These are phyloP conservation scores for Grapholita molesta DNA, from an alignment of 1,140 invertebrate genomes.

Conservation along the genomic window DNA sequence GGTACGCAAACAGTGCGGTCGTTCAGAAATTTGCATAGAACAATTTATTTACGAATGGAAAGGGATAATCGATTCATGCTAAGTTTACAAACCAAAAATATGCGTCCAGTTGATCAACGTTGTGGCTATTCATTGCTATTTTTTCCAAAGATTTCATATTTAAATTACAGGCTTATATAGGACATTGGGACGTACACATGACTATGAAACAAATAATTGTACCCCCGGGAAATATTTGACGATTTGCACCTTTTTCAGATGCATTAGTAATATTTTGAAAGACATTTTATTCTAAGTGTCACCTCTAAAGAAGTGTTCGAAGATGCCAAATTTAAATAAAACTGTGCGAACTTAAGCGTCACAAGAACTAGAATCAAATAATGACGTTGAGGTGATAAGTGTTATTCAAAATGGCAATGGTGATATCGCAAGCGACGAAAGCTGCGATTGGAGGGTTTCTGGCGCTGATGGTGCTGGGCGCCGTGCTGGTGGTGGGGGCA, in stretches of 20 bases:
- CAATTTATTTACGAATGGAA: conserved; percentile 21
- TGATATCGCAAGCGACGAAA: conserved; percentile 72
- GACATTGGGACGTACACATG: too few relatives aligned
- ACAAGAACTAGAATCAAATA: neutral
- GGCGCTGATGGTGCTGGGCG: conserved; percentile 69
- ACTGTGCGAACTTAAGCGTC: conserved; percentile 1
- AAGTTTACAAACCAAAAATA: neutral
- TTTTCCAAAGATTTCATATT: too few relatives aligned
- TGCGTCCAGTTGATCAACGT: neutral
- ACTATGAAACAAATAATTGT: neutral
- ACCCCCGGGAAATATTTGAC: neutral
- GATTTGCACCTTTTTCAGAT: neutral
- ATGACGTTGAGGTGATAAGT: conserved; percentile 58
- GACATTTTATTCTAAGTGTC: neutral
- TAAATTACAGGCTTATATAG: too few relatives aligned
- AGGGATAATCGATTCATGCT: neutral
- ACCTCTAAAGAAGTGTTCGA: neutral
- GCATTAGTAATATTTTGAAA: neutral
- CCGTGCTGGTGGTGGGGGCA: conserved; percentile 64
- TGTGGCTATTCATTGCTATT: neutral
- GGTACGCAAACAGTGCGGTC: conserved; percentile 25
- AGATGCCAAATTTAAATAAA: conserved; percentile 2
- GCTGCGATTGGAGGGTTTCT: conserved; percentile 66
- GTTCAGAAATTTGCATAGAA: conserved; percentile 26
- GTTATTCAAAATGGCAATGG: conserved; percentile 66